These are phyloP conservation scores for Thalassarche chlororhynchos DNA, from an alignment of 2,113 vertebrate species.

Conservation along the genomic window DNA sequence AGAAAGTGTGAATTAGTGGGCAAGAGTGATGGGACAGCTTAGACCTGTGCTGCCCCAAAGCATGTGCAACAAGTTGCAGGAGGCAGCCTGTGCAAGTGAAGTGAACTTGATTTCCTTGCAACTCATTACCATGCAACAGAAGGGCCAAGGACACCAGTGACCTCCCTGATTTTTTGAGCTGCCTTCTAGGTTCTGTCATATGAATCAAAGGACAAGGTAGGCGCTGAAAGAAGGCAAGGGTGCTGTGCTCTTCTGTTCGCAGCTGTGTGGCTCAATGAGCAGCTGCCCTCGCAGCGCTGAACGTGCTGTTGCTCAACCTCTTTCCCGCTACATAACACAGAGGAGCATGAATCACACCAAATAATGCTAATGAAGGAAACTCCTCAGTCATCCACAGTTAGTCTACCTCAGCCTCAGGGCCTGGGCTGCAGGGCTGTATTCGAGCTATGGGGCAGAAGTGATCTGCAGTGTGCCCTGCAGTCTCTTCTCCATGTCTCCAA, in stretches of 20 bases:
- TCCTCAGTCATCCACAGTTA: neutral
- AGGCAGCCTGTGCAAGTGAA: neutral
- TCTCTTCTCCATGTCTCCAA: neutral
- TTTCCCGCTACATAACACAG: neutral
- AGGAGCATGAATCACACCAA: neutral
- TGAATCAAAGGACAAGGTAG: neutral
- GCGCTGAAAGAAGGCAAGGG: neutral
- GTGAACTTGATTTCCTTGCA: neutral
- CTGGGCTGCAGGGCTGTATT: neutral
- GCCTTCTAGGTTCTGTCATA: neutral
- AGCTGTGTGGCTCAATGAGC: neutral
- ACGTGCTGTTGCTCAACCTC: rapidly evolving
- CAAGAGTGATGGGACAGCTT: neutral
- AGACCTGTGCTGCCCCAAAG: neutral
- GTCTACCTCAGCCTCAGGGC: neutral
- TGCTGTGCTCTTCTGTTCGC: neutral
- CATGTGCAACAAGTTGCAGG: neutral
- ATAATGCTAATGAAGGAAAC: neutral
- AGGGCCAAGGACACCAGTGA: neutral
- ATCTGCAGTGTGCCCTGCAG: neutral
- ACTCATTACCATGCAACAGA: neutral
- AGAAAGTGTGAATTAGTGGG: neutral
- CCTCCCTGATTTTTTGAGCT: neutral
- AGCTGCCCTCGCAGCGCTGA: neutral
- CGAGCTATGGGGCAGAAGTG: neutral